Evolutionary conservation across 2,797 vertebrate species (phyloP), one percentile per base, ranked within the genome.

Genomic region (Manis javanica): DNA sequence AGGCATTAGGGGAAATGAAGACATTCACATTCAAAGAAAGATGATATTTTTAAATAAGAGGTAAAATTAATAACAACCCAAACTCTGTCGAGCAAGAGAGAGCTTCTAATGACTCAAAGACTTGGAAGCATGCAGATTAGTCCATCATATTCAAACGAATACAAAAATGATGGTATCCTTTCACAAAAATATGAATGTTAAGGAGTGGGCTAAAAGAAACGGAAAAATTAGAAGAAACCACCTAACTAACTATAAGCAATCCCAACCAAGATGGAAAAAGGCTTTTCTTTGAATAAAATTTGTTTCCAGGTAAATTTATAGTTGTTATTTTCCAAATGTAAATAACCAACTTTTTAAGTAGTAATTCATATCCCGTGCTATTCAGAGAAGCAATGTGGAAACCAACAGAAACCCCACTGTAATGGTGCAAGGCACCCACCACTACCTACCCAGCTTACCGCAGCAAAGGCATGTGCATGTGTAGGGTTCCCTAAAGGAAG

Each of bases 1-100:
- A 96, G 88, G 94, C 92, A 95, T 94, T 78, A 68, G 86, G 91
- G 93, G 89, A 97, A 96, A 98, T 87, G 96, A 97, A 97, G 90
- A 91, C 72, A 96, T 94, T 97, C 88, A 79, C 69, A 97, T 94
- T 94, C 95, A 94, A 87, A 95, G 90, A 94, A 83, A 96, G 88
- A 97, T 92, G 94, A 91, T 74, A 94, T 93, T 96, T 97, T 96
- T 71, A 96, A 96, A 74, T 96, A 95, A 96, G 92, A 96, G 83
- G 89, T 96, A 94, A 97, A 96, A 96, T 95, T 93, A 96, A 87
- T 95, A 95, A 96, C 37, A 96, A 81, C 39, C n/a, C 68, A 94
- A 91, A 96, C 51, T 87, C 64, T 64, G 81, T 26, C 53, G 72
- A 95, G 92, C 72, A 64, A 29, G 69, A 83, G 95, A 95, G 64